A percentile compares a stretch with the other conserved stretches of the same genome.
Evolutionary conservation across 2,113 vertebrate genomes (phyloP).

Genomic region (Seriola dumerili): DNA sequence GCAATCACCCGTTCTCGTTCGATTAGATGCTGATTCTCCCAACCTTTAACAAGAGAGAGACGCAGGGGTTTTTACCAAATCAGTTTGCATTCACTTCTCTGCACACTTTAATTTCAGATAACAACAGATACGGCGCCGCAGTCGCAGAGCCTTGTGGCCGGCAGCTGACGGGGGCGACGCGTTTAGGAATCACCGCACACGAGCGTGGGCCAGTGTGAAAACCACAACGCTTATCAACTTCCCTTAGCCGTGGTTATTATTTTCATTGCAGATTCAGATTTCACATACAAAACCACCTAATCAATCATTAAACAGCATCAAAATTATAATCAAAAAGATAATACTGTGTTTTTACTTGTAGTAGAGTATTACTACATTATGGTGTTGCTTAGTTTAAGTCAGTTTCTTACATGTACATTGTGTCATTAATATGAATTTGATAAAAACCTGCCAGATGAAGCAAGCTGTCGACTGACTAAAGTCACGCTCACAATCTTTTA

Average conservation of each 20-base stretch:
- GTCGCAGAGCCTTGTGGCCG: neutral
- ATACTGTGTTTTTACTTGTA: neutral
- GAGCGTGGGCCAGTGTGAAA: neutral
- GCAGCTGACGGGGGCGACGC: neutral
- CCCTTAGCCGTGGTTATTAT: neutral
- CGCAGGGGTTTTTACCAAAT: neutral
- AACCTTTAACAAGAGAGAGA: constrained; percentile 29
- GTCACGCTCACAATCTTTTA: no score
- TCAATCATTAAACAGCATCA: no score
- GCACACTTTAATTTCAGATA: constrained; percentile 9
- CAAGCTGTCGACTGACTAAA: no score
- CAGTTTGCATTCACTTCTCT: constrained; percentile 28
- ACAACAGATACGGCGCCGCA: constrained; percentile 7
- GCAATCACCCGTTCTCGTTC: constrained; percentile 22
- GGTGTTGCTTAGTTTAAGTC: neutral
- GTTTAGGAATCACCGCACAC: neutral
- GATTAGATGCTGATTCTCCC: neutral
- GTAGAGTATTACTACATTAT: no score
- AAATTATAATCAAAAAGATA: no score
- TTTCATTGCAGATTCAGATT: neutral
- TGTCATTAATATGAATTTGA: neutral
- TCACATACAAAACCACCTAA: no score
- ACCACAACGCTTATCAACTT: no score
- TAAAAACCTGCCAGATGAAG: neutral
- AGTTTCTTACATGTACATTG: neutral